These are phyloP conservation scores for Eulithis testata DNA, from an alignment of 2,888 invertebrate species.

Conservation along the genomic window DNA sequence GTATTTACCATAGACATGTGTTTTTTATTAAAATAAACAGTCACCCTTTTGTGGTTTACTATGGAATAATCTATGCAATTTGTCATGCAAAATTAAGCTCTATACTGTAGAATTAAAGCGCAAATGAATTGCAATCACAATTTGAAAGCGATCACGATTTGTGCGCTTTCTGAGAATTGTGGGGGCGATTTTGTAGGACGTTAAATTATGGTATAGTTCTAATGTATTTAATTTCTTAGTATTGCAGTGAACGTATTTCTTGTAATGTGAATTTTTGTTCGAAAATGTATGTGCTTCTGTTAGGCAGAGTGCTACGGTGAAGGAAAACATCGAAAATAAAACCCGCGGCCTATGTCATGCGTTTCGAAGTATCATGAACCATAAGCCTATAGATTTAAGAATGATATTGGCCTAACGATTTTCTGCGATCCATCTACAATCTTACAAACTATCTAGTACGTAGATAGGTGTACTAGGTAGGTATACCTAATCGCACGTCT, in stretches of 20 bases:
- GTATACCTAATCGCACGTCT: constrained; percentile 1
- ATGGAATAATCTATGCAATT: constrained; percentile 4
- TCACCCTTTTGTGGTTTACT: background rate
- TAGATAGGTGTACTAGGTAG: background rate
- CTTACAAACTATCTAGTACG: too few relatives aligned
- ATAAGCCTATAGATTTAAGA: too few relatives aligned
- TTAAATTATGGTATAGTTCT: constrained; percentile 5
- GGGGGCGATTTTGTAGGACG: constrained; percentile 25
- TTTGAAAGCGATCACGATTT: constrained; percentile 22
- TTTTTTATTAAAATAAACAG: background rate
- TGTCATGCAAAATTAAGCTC: constrained; percentile 31
- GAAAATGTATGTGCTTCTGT: too few relatives aligned
- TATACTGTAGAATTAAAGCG: constrained; percentile 29
- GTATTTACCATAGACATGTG: background rate
- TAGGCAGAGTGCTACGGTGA: too few relatives aligned
- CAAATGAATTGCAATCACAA: constrained; percentile 27
- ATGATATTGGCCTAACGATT: too few relatives aligned
- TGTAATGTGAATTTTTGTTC: too few relatives aligned
- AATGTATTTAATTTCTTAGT: constrained; percentile 3
- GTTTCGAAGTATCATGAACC: too few relatives aligned
- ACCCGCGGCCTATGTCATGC: too few relatives aligned
- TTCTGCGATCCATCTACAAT: too few relatives aligned
- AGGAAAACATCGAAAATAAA: too few relatives aligned
- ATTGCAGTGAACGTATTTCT: background rate
- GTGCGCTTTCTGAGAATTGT: constrained; percentile 24